phyloP scores from a whole-genome alignment of 2,888 invertebrate species.

The Leptinotarsa juncta region DNA sequence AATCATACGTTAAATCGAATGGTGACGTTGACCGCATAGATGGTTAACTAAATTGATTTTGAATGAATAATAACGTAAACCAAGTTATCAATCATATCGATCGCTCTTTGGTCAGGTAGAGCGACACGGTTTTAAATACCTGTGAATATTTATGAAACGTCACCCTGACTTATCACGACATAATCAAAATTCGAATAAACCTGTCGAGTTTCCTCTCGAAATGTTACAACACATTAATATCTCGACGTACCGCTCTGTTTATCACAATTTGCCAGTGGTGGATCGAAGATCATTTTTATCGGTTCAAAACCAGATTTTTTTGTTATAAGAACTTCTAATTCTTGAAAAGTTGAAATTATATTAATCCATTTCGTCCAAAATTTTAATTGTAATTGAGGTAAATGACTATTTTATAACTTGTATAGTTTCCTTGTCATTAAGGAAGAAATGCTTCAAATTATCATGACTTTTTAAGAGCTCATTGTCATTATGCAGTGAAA shows the following conservation, averaged over 20 bases:
- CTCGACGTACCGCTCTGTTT: neutral
- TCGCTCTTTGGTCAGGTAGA: slow-evolving; percentile 24
- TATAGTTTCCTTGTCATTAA: no score
- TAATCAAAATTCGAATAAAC: slow-evolving; percentile 43
- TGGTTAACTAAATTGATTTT: slow-evolving; percentile 18
- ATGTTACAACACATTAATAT: slow-evolving; percentile 33
- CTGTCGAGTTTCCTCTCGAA: slow-evolving; percentile 45
- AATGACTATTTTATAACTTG: no score
- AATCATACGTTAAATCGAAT: neutral
- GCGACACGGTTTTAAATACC: slow-evolving; percentile 40
- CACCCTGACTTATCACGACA: slow-evolving; percentile 44
- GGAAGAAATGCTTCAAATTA: no score
- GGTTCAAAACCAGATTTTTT: no score
- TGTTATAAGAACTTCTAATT: no score
- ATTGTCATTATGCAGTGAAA: no score
- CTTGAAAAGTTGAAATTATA: no score
- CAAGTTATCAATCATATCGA: slow-evolving; percentile 28
- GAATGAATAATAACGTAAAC: slow-evolving; percentile 28
- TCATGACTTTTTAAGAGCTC: no score
- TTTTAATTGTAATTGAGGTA: no score
- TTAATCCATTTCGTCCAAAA: no score
- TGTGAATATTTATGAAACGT: slow-evolving; percentile 48
- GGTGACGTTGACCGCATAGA: slow-evolving; percentile 13
- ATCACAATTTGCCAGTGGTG: neutral
- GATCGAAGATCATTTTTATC: no score